These are phyloP conservation scores for Montipora capricornis DNA, from an alignment of 64 coral and sea anemone species.

Conservation along the genomic window DNA sequence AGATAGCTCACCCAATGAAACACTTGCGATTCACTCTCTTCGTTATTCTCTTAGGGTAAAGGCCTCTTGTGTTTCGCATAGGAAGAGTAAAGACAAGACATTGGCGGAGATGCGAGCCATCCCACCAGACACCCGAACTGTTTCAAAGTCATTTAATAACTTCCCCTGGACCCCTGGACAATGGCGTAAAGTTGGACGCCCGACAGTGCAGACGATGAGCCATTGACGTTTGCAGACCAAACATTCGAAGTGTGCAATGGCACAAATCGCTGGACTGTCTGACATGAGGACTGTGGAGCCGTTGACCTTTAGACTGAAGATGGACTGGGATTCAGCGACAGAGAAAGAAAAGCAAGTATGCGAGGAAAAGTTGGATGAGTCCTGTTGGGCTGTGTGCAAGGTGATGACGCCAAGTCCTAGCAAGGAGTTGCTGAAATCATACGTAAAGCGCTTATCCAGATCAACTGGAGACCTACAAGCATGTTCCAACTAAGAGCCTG, in stretches of 20 bases:
- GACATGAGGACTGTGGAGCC: conserved; percentile 38
- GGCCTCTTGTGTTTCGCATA: conserved; percentile 1
- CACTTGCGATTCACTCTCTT: conserved; percentile 1
- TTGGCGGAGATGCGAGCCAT: conserved; percentile 28
- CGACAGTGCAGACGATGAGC: conserved; percentile 18
- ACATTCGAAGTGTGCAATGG: conserved; percentile 3
- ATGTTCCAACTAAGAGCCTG: no score
- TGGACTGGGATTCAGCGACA: conserved; percentile 57
- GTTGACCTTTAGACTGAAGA: conserved; percentile 54
- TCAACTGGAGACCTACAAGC: neutral
- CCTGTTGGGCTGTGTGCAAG: conserved; percentile 60
- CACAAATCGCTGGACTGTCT: conserved; percentile 51
- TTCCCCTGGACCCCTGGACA: conserved; percentile 45
- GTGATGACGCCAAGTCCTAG: conserved; percentile 66
- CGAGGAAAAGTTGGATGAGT: conserved; percentile 39
- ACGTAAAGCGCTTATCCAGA: conserved; percentile 1
- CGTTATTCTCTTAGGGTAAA: neutral
- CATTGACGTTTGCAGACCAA: no score
- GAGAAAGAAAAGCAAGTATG: conserved; percentile 57
- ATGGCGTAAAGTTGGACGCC: conserved; percentile 23
- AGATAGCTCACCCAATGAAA: neutral
- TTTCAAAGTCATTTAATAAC: neutral
- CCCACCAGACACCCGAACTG: conserved; percentile 29
- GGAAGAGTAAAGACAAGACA: conserved; percentile 26
- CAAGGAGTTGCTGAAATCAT: conserved; percentile 57